Percentiles rank a stretch among this genome's conserved stretches.
Conservation (phyloP, 35 echinoderm and acorn worm genomes). For the Ophioderma brevispina region DNA sequence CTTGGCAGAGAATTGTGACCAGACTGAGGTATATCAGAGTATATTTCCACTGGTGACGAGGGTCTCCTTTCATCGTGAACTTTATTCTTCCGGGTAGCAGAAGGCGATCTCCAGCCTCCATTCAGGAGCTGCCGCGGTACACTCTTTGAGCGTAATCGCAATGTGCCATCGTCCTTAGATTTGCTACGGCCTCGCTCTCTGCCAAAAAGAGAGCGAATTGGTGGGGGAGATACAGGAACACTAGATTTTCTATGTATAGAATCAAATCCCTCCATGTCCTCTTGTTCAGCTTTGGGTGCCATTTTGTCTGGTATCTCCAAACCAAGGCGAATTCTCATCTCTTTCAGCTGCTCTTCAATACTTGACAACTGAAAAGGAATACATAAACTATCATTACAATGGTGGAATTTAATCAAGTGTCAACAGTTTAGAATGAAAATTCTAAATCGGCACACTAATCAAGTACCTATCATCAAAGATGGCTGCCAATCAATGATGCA, state of each 20-base stretch:
- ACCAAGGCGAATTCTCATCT: conserved; percentile 53
- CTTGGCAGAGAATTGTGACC: neutral
- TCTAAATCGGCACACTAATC: too few species aligned
- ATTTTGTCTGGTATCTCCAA: conserved; percentile 33
- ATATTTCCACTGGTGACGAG: conserved; percentile 56
- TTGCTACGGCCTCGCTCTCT: conserved; percentile 69
- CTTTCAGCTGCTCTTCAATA: conserved; percentile 63
- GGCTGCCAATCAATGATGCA: too few species aligned
- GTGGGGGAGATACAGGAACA: conserved; percentile 55
- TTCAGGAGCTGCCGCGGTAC: conserved; percentile 80
- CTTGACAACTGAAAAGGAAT: conserved; percentile 53
- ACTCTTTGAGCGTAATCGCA: conserved; percentile 72
- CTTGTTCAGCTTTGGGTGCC: conserved; percentile 25
- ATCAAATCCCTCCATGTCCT: conserved; percentile 38
- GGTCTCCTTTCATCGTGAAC: neutral
- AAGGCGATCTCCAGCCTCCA: conserved; percentile 58
- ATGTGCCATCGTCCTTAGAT: conserved; percentile 47
- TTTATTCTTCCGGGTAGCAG: conserved; percentile 60
- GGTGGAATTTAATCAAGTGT: too few species aligned
- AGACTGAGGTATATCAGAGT: conserved; percentile 25
- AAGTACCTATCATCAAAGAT: too few species aligned
- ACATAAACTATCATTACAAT: too few species aligned
- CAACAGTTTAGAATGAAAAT: too few species aligned
- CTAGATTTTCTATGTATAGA: conserved; percentile 38
- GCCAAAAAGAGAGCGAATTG: conserved; percentile 16